A percentile compares a stretch with the other conserved stretches of the same genome.
Evolutionary conservation across 2,888 invertebrate species (phyloP).

Genomic region (Nomada ruficornis): DNA sequence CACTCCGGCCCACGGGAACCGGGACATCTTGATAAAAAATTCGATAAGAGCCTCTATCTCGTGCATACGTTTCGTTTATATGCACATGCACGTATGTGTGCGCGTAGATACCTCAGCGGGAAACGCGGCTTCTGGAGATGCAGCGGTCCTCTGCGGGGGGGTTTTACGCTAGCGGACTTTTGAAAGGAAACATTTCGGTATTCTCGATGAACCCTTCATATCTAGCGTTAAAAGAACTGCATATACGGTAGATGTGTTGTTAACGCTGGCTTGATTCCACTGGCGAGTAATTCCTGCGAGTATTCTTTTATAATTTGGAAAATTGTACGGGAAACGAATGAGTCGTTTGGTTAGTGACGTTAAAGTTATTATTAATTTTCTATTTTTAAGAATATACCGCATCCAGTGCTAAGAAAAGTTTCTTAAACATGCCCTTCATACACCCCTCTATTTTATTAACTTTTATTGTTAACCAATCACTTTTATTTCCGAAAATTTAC

Average conservation of each 20-base stretch:
- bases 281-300: neutral
- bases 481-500: neutral
- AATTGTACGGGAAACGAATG: too few relatives aligned
- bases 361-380: too few relatives aligned
- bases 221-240: neutral
- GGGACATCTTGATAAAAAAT: conserved; percentile 47
- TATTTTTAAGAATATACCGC: too few relatives aligned
- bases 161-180: neutral
- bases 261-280: neutral
- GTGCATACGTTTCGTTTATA: conserved; percentile 16
- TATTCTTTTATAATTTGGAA: neutral
- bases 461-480: too few relatives aligned
- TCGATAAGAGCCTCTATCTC: conserved; percentile 45
- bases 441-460: too few relatives aligned
- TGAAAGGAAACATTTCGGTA: neutral
- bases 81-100: neutral
- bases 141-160: neutral
- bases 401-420: too few relatives aligned
- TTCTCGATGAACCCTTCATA: neutral
- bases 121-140: neutral
- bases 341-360: too few relatives aligned
- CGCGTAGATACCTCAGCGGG: too few relatives aligned
- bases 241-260: neutral
- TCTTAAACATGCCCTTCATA: too few relatives aligned
- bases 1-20: conserved; percentile 23